Base-by-base conservation (phyloP, 2,113 vertebrate species). In the Procavia capensis region DNA sequence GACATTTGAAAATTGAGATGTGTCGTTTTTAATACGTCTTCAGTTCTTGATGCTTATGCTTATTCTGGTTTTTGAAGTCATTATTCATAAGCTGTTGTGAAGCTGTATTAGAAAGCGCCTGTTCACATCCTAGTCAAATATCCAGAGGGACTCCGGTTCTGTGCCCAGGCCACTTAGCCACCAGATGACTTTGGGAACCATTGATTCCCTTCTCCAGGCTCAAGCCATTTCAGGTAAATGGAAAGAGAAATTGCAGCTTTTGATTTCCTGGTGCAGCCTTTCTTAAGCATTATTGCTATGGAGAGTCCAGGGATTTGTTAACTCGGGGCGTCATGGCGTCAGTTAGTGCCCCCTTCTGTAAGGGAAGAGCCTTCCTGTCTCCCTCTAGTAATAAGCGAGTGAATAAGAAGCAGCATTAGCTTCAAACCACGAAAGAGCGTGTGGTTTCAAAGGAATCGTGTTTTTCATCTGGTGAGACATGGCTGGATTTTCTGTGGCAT, bases 201-300 rank as follows among this genome's bases (percentile, higher is more conserved):
- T 17, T 79, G 70, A 86, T 92, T 78, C 19, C 27, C 88, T 80
- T 45, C 54, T 61, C 87, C 6, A 85, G 43, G 54, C 63, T 88
- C 31, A 63, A n/a, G 13, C 92, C 36, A 70, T 94, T 83, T 92
- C 57, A 96, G 31, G 31, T 75, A 70, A 90, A 76, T 94, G 34
- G 66, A 82, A 90, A 66, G 78, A 78, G 66, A 92, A 93, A 74
- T 25, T 25, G 9, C 63, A 25, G 27, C 76, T 85, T 94, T 92
- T 81, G 70, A 63, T 76, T 93, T 95, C 72, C 63, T 83, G 39
- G n/a, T 24, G 96, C 19, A 93, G 17, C 86, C 59, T 50, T 72
- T 89, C 59, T 50, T 72, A 87, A 27, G 17, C 39, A 57, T 81
- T 66, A 47, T 66, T 95, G 39, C 39, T 68, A 2, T 92, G 54